A percentile compares a stretch with the other conserved stretches of the same genome.
Evolutionary conservation across 2,797 vertebrate species (phyloP).

Genomic region (Astyanax mexicanus): DNA sequence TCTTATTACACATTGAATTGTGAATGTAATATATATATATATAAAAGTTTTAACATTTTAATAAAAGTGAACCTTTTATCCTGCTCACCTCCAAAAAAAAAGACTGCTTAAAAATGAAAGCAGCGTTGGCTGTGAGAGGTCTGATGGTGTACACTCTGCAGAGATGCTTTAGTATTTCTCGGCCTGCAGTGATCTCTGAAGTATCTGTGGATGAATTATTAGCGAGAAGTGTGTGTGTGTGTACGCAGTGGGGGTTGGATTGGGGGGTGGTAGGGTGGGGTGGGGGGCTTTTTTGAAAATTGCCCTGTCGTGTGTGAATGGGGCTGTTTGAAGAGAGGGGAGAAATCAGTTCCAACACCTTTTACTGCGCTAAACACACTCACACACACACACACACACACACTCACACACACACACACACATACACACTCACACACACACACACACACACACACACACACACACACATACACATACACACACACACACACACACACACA

Average conservation of each 20-base stretch:
- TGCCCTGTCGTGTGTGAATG: constrained; percentile 48
- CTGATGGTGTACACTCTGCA: too few relatives aligned
- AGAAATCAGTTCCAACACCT: constrained; percentile 54
- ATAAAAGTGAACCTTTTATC: too few relatives aligned
- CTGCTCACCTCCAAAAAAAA: too few relatives aligned
- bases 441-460: constrained; percentile 2
- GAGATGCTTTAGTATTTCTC: too few relatives aligned
- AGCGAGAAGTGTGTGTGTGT: neutral
- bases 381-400: constrained; percentile 4
- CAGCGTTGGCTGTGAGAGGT: too few relatives aligned
- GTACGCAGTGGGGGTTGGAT: neutral
- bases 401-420: neutral
- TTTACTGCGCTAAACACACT: too few relatives aligned
- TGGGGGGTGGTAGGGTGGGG: too few relatives aligned
- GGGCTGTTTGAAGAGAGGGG: constrained; percentile 34
- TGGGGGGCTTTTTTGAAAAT: constrained; percentile 38
- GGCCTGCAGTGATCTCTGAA: neutral
- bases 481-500: constrained; percentile 18
- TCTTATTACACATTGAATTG: too few relatives aligned
- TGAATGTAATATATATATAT: too few relatives aligned
- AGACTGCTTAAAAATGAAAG: too few relatives aligned
- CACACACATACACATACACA: too few relatives aligned
- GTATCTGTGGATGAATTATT: neutral
- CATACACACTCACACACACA: constrained; percentile 1
- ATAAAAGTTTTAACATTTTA: too few relatives aligned